Conservation (phyloP, 2,888 invertebrate species). For the Onchidella celtica region DNA sequence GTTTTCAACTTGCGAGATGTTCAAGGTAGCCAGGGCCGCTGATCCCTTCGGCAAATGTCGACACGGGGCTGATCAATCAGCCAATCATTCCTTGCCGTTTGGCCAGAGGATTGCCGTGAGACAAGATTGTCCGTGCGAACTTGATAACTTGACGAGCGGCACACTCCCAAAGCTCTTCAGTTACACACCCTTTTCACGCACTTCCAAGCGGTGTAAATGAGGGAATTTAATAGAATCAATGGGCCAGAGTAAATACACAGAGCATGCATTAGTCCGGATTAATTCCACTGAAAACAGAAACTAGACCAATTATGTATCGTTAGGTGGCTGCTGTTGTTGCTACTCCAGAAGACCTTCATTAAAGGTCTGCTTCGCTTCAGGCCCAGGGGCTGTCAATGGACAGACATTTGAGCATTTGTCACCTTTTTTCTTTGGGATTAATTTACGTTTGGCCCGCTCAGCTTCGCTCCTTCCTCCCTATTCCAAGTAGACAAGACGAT, state of each 20-base stretch:
- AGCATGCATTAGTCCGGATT: neutral
- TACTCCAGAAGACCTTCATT: no score
- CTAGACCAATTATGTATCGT: no score
- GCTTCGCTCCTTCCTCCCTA: no score
- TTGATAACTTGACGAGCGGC: slow-evolving; percentile 17
- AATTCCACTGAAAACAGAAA: no score
- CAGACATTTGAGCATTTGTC: no score
- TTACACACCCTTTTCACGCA: neutral
- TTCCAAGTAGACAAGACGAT: no score
- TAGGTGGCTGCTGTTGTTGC: no score
- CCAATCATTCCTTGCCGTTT: slow-evolving; percentile 19
- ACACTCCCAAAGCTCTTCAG: neutral
- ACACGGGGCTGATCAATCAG: slow-evolving; percentile 18
- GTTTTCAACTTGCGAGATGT: neutral
- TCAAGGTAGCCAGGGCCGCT: neutral
- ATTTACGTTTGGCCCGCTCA: no score
- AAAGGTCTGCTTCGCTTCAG: no score
- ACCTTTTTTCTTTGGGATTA: no score
- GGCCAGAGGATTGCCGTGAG: neutral
- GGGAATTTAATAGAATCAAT: neutral
- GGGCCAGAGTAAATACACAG: neutral
- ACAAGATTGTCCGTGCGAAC: slow-evolving; percentile 4
- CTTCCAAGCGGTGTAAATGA: neutral
- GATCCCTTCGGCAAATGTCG: slow-evolving; percentile 26
- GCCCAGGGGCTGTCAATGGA: no score